These are phyloP conservation scores for Clavelina lepadiformis DNA, from an alignment of 23 tunicate genomes.

Conservation along the genomic window DNA sequence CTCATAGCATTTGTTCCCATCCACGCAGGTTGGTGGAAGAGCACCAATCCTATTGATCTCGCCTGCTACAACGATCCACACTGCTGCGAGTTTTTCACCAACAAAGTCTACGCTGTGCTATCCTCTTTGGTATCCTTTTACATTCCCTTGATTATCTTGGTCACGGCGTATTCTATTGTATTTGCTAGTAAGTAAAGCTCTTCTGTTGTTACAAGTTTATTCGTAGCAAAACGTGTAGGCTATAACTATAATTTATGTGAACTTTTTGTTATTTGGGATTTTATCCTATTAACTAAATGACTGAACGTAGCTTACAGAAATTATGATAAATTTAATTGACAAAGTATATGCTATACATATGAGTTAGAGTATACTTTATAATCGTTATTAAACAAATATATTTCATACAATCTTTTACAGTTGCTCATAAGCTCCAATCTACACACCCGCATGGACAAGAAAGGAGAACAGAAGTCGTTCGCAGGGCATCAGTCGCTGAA, in stretches of 20 bases:
- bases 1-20: slow-evolving; percentile 39
- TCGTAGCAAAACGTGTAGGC: too few relatives aligned
- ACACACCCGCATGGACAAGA: too few relatives aligned
- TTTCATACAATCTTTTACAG: slow-evolving; percentile 16
- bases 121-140: slow-evolving; percentile 39
- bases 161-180: slow-evolving; percentile 31
- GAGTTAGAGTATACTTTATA: too few relatives aligned
- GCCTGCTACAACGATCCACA: slow-evolving; percentile 26
- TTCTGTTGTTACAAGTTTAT: too few relatives aligned
- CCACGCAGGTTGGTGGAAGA: slow-evolving; percentile 43
- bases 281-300: too few relatives aligned
- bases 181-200: slow-evolving; percentile 25
- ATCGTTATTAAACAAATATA: too few relatives aligned
- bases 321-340: too few relatives aligned
- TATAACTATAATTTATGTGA: not conserved
- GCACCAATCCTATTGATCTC: slow-evolving; percentile 6
- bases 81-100: slow-evolving; percentile 51
- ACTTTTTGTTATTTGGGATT: not conserved
- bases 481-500: slow-evolving; percentile 44
- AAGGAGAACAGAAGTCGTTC: slow-evolving; percentile 10
- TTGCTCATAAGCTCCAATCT: too few relatives aligned
- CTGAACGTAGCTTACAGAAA: too few relatives aligned
- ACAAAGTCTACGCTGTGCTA: slow-evolving; percentile 26
- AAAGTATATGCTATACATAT: too few relatives aligned
- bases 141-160: slow-evolving; percentile 34